Conservation (phyloP, 35 echinoderm and acorn worm species). For the Acanthaster planci region DNA sequence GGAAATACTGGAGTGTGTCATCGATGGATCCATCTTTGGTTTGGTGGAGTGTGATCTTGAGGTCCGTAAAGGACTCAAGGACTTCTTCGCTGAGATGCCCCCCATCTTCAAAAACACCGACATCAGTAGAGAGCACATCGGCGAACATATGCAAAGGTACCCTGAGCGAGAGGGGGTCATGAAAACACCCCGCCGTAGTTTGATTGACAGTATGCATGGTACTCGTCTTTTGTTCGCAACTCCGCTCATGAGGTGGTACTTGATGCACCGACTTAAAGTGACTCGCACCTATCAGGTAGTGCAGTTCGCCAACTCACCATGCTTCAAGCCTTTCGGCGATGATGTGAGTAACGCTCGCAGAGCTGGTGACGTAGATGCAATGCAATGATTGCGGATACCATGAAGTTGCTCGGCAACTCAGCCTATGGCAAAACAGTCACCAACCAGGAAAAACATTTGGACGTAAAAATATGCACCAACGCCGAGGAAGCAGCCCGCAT, state of each 20-base stretch:
- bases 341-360: slow-evolving; percentile 35
- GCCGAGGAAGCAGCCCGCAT: slow-evolving; percentile 1
- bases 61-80: slow-evolving; percentile 26
- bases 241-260: slow-evolving; percentile 51
- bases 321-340: slow-evolving; percentile 57
- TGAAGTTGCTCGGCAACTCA: slow-evolving; percentile 64
- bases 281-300: slow-evolving; percentile 44
- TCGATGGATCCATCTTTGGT: slow-evolving; percentile 21
- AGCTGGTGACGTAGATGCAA: slow-evolving; percentile 34
- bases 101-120: slow-evolving; percentile 66
- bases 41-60: slow-evolving; percentile 48
- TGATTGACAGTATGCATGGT: slow-evolving; percentile 59
- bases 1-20: not conserved
- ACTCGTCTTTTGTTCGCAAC: slow-evolving; percentile 26
- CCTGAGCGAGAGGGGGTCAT: slow-evolving; percentile 24
- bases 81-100: slow-evolving; percentile 62
- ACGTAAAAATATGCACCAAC: slow-evolving; percentile 25
- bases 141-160: slow-evolving; percentile 46
- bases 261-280: slow-evolving; percentile 33
- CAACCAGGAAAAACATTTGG: slow-evolving; percentile 26
- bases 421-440: slow-evolving; percentile 63
- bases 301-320: slow-evolving; percentile 3
- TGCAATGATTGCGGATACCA: slow-evolving; percentile 56
- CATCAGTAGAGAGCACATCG: slow-evolving; percentile 54
- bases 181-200: slow-evolving; percentile 18